Base-by-base conservation (phyloP, 2,888 invertebrate genomes). In the Parthenolecanium corni region DNA sequence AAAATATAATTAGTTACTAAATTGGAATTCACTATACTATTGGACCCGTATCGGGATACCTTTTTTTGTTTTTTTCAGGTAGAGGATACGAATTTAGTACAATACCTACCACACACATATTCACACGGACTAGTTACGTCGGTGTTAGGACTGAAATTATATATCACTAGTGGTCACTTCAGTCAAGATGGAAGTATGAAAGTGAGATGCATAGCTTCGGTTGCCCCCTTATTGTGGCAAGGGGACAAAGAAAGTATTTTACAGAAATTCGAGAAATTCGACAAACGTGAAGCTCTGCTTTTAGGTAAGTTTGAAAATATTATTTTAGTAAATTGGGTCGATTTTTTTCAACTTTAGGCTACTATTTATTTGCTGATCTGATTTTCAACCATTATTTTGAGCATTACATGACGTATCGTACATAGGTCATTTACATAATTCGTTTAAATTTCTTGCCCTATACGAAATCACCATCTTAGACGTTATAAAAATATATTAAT, bases 251-350 rank as follows among this genome's bases (percentile, higher is more conserved):
- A 81, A 69, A 79, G 79, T 68, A 76, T 80, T 1, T 74, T 80
- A 14, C 67, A 69, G 52, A 31, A 31, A 31, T 77, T 79, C 70
- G 80, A n/a, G n/a, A 67, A 67, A 21, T 77, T 79, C 70, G 80
- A 80, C 70, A 79, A 80, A 73, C 75, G 81, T 67, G 81, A 81
- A 71, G 81, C 81, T 25, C 76, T 80, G 71, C 73, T 82, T 66
- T 74, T 81, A 69, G 82, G 81, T 82, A 73, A 78, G 64, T 38
- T 23, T 42, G n/a, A 53, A 16, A n/a, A n/a, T n/a, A n/a, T n/a
- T n/a, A n/a, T n/a, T n/a, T n/a, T n/a, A n/a, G n/a, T n/a, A n/a
- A n/a, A n/a, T n/a, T n/a, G n/a, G n/a, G n/a, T n/a, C n/a, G n/a
- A n/a, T n/a, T n/a, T n/a, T n/a, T n/a, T n/a, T n/a, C n/a, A n/a